phyloP scores from a whole-genome alignment of 1,140 invertebrate species.

The Drosophila funebris region DNA sequence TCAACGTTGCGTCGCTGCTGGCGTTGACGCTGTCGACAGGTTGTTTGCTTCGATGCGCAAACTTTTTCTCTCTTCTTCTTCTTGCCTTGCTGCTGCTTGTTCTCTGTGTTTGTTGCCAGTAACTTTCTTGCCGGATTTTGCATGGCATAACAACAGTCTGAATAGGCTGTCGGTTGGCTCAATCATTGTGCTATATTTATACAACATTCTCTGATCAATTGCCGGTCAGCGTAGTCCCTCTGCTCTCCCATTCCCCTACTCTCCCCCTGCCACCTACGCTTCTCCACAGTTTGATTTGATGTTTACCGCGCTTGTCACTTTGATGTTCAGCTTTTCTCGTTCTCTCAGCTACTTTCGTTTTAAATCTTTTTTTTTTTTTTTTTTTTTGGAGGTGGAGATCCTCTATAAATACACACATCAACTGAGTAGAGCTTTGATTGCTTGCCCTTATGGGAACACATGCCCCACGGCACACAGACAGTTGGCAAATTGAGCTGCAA shows the following conservation, averaged over 20 bases:
- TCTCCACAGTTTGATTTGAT: not conserved
- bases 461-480: not conserved
- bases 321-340: constrained; percentile 29
- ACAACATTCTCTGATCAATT: constrained; percentile 30
- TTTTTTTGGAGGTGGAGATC: too few relatives aligned
- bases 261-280: constrained; percentile 9
- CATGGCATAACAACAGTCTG: constrained; percentile 54
- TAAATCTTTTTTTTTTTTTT: too few relatives aligned
- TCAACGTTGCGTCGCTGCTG: not conserved
- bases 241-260: not conserved
- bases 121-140: constrained; percentile 77
- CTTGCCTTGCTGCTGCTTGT: not conserved
- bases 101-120: constrained; percentile 45
- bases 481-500: constrained; percentile 46
- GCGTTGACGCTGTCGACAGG: constrained; percentile 40
- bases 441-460: constrained; percentile 29
- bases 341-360: constrained; percentile 31
- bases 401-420: constrained; percentile 32
- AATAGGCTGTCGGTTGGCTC: constrained; percentile 31
- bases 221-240: constrained; percentile 3
- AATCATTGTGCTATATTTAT: constrained; percentile 48
- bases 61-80: constrained; percentile 46
- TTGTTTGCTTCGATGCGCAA: constrained; percentile 70
- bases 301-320: constrained; percentile 40
- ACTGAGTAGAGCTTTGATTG: too few relatives aligned